Percentiles rank a stretch among this genome's conserved stretches.
Conservation (phyloP, 2,888 invertebrate genomes). For the Cylloceria caligata region DNA sequence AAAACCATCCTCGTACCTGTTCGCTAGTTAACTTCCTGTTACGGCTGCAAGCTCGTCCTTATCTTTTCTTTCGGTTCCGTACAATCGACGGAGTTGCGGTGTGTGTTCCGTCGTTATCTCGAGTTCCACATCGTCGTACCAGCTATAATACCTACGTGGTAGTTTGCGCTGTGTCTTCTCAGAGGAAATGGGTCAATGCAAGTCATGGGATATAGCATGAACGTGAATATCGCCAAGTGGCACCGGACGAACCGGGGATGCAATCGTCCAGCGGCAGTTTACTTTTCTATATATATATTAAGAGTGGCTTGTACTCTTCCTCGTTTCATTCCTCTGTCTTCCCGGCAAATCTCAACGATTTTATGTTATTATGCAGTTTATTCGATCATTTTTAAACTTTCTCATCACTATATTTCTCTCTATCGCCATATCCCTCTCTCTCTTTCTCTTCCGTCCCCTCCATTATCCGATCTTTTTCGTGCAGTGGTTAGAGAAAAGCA, state of each 20-base stretch:
- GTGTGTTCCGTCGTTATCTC: conserved; percentile 52
- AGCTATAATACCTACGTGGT: conserved; percentile 57
- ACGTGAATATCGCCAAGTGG: conserved; percentile 60
- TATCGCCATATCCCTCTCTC: too few relatives aligned
- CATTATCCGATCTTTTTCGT: conserved; percentile 31
- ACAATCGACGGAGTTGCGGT: conserved; percentile 50
- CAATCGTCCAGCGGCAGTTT: conserved; percentile 52
- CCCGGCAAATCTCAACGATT: conserved; percentile 13
- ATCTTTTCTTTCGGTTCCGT: conserved; percentile 27
- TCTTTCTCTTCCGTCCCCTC: conserved; percentile 32
- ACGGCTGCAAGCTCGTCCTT: conserved; percentile 11
- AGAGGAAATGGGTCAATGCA: conserved; percentile 64
- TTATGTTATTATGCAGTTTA: conserved; percentile 12
- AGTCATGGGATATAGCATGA: conserved; percentile 60
- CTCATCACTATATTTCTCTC: background rate
- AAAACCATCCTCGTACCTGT: background rate
- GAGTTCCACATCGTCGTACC: conserved; percentile 21
- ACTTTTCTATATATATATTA: background rate
- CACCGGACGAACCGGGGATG: conserved; percentile 37
- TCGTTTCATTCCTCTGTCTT: background rate
- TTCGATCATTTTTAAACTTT: conserved; percentile 23
- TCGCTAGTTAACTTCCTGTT: conserved; percentile 14
- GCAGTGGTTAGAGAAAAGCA: background rate
- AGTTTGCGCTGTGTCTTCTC: conserved; percentile 52
- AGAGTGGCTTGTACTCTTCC: background rate